Percentiles rank a stretch among this genome's conserved stretches.
Conservation (phyloP, 2,888 invertebrate genomes). For the Chrysolina haemoptera region DNA sequence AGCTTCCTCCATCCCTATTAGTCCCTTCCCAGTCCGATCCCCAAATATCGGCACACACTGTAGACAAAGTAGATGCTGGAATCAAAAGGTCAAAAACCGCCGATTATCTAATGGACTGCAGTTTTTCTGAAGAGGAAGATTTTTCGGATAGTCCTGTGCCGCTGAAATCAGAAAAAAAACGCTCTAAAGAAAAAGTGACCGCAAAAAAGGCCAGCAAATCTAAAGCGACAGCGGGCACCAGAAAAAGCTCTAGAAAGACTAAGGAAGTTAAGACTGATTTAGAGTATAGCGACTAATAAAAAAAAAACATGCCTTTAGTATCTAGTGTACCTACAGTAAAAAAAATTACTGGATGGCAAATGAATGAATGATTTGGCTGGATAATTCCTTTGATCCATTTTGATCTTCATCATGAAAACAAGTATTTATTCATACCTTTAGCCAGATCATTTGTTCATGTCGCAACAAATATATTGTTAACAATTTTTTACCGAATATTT, state of each 20-base stretch:
- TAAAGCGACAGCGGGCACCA: slow-evolving; percentile 52
- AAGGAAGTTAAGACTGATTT: slow-evolving; percentile 55
- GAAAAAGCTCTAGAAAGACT: slow-evolving; percentile 60
- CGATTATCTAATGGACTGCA: slow-evolving; percentile 31
- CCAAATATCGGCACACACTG: slow-evolving; percentile 37
- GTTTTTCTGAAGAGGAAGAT: slow-evolving; percentile 57
- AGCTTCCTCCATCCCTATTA: slow-evolving; percentile 67
- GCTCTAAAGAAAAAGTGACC: slow-evolving; percentile 51
- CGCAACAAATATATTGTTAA: neutral
- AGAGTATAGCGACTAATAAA: slow-evolving; percentile 57
- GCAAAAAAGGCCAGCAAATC: slow-evolving; percentile 48
- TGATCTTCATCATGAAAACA: neutral
- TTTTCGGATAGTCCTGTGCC: slow-evolving; percentile 49
- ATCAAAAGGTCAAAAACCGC: slow-evolving; percentile 49
- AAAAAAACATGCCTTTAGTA: neutral
- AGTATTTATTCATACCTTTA: neutral
- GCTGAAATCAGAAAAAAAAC: slow-evolving; percentile 31
- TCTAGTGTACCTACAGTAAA: neutral
- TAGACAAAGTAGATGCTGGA: slow-evolving; percentile 51
- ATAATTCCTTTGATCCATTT: neutral
- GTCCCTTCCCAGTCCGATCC: slow-evolving; percentile 55
- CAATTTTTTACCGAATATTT: neutral
- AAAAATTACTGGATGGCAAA: neutral
- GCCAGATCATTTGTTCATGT: neutral
- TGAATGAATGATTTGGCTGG: neutral